These are phyloP conservation scores for Thecophora atra DNA, from an alignment of 2,888 invertebrate species.

Conservation along the genomic window DNA sequence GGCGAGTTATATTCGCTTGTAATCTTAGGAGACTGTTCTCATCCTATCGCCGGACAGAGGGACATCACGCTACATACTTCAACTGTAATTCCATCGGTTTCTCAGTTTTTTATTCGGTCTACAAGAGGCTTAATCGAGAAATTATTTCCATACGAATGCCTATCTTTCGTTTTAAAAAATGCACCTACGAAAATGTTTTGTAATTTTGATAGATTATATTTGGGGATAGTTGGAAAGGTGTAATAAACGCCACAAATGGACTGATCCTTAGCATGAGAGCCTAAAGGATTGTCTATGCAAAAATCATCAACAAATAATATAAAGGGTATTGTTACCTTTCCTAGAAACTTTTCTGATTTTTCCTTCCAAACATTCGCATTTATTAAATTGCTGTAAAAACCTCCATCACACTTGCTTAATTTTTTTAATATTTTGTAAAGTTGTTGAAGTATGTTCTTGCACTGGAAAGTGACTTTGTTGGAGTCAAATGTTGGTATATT, in stretches of 20 bases:
- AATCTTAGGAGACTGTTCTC: too few relatives aligned
- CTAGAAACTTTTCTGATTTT: slow-evolving; percentile 31
- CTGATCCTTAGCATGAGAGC: slow-evolving; percentile 39
- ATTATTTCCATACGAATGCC: slow-evolving; percentile 36
- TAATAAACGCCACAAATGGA: slow-evolving; percentile 42
- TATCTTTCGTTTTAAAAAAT: slow-evolving; percentile 40
- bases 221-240: slow-evolving; percentile 42
- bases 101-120: slow-evolving; percentile 18
- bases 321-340: slow-evolving; percentile 39
- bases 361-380: slow-evolving; percentile 37
- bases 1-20: too few relatives aligned
- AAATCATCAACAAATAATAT: slow-evolving; percentile 43
- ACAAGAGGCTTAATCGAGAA: slow-evolving; percentile 28
- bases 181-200: slow-evolving; percentile 40
- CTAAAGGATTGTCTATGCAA: slow-evolving; percentile 41
- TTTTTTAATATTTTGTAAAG: slow-evolving; percentile 9
- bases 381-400: slow-evolving; percentile 15
- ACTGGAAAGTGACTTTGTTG: slow-evolving; percentile 34
- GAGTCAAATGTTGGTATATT: slow-evolving; percentile 37
- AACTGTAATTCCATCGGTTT: slow-evolving; percentile 24
- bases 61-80: too few relatives aligned
- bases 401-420: slow-evolving; percentile 10
- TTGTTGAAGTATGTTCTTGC: slow-evolving; percentile 17
- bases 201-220: slow-evolving; percentile 39
- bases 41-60: too few relatives aligned